Base-by-base conservation (phyloP, 2,888 invertebrate species). In the Drosophila macrospina region DNA sequence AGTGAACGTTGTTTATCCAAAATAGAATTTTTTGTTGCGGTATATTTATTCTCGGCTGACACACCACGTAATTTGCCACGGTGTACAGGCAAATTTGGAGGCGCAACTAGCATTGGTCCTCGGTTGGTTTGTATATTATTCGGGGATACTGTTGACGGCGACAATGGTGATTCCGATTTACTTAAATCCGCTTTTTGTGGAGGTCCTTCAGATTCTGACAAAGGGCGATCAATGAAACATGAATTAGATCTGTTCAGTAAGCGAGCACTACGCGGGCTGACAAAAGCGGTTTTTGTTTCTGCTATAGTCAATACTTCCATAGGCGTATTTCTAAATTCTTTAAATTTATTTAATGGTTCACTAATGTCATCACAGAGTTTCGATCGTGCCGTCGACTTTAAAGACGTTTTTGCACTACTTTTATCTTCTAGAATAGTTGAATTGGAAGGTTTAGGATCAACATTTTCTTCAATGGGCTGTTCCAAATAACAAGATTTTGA, bases 61-160 rank as follows among this genome's bases (percentile, higher is more conserved):
- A 88, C 75, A 4, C 89, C 91, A 64, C 91, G 80, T 10, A 81
- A 48, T 50, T 90, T 91, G 11, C 91, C 91, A n/a, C 79, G 88
- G 11, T 67, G 60, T n/a, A 56, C 77, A 0, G 90, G 90, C 39
- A 92, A 50, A 41, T 68, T 60, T 6, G 91, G 91, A 1, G 91
- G 80, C 5, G 76, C 66, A 50, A 92, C 91, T 7, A 92, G 66
- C 5, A 54, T 62, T 1, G 89, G 90, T 26, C 78, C 80, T 13
- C 37, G 26, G 6, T 1, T 10, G 8, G n/a, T 24, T 8, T 50
- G 37, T 11, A 28, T 7, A 1, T 24, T 24, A 6, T 20, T 20
- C 20, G 20, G 1, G 20, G 20, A 20, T 20, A 20, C 1, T 34
- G 32, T 24, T 24, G n/a, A 5, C 6, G 42, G 7, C 20, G 5